These are phyloP conservation scores for Albula goreensis DNA, from an alignment of 2,113 vertebrate genomes.

Conservation along the genomic window DNA sequence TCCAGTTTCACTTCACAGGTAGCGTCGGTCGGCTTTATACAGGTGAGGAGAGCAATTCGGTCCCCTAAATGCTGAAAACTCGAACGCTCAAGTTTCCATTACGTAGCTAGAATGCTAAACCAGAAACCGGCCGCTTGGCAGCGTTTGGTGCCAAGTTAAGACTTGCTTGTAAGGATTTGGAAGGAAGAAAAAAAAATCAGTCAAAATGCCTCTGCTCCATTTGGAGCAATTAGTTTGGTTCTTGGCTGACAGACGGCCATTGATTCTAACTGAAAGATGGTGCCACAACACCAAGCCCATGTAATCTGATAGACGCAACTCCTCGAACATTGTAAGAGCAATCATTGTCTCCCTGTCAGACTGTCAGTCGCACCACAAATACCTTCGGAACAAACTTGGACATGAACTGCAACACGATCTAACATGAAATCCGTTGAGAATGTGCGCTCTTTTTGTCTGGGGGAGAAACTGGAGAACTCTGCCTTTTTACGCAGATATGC, in stretches of 20 bases:
- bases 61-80: too few relatives aligned
- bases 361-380: not conserved
- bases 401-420: not conserved
- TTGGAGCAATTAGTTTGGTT: conserved; percentile 14
- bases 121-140: not conserved
- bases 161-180: not conserved
- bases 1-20: not conserved
- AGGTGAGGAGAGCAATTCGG: too few relatives aligned
- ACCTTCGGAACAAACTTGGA: conserved; percentile 10
- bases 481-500: not conserved
- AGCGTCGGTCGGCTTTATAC: not conserved
- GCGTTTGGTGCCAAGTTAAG: not conserved
- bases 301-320: conserved; percentile 10
- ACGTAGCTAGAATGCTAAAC: not conserved
- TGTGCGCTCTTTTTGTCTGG: not conserved
- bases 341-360: not conserved
- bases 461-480: not conserved
- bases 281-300: not conserved
- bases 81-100: not conserved
- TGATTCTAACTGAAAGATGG: conserved; percentile 23
- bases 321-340: not conserved
- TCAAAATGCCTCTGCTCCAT: conserved; percentile 15
- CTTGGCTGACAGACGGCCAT: not conserved
- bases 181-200: not conserved
- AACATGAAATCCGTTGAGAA: not conserved